Conservation (phyloP, 2,797 vertebrate genomes). For the Chloroceryle inda region DNA sequence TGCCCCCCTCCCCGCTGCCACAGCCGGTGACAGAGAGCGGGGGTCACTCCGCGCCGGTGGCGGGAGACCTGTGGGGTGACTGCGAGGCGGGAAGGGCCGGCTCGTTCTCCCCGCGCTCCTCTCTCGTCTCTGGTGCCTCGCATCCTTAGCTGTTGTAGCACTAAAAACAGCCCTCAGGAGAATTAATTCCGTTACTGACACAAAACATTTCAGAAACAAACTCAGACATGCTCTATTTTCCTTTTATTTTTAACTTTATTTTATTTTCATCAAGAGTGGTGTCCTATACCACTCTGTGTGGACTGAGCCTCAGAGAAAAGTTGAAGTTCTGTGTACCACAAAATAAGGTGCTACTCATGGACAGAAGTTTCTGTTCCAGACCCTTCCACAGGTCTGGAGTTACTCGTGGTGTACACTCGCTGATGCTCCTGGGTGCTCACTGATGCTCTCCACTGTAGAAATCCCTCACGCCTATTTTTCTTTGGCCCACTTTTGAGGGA, state of each 20-base stretch:
- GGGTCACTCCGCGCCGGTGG: not conserved
- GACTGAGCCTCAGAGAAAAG: not conserved
- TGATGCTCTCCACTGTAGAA: not conserved
- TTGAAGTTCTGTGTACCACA: rapidly evolving
- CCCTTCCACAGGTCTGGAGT: no score
- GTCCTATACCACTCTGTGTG: rapidly evolving
- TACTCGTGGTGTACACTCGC: rapidly evolving
- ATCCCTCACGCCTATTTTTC: rapidly evolving
- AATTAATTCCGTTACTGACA: no score
- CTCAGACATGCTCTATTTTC: rapidly evolving
- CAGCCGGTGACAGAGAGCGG: not conserved
- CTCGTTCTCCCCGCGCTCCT: no score
- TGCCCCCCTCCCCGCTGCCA: not conserved
- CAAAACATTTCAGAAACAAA: not conserved
- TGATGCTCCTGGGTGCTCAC: rapidly evolving
- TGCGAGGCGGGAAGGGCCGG: not conserved
- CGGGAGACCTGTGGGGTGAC: not conserved
- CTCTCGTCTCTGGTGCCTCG: not conserved
- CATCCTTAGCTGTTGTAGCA: not conserved
- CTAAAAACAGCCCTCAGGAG: rapidly evolving
- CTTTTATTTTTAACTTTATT: no score
- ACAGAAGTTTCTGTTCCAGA: not conserved
- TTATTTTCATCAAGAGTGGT: no score
- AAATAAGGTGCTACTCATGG: not conserved
- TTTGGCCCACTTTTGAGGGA: not conserved